A percentile compares a stretch with the other conserved stretches of the same genome.
phyloP scores from a whole-genome alignment of 1,140 invertebrate species.

The Arctopsyche grandis region DNA sequence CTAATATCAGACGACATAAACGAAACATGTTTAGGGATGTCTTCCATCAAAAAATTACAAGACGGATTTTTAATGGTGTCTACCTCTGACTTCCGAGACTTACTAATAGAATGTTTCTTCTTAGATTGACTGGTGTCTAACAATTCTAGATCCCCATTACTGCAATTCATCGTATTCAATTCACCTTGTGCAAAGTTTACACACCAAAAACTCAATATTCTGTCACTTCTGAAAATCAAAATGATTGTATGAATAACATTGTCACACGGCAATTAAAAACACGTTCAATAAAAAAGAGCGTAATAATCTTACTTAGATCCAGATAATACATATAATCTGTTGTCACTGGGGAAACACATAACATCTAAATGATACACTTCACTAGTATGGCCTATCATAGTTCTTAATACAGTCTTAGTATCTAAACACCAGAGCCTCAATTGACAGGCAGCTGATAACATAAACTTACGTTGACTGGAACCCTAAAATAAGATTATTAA shows the following conservation, averaged over 20 bases:
- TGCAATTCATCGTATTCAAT: slow-evolving; percentile 57
- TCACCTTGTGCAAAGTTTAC: slow-evolving; percentile 58
- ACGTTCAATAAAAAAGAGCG: no score
- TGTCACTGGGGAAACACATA: slow-evolving; percentile 36
- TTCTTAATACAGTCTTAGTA: slow-evolving; percentile 35
- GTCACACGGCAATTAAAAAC: no score
- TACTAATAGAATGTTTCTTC: slow-evolving; percentile 45
- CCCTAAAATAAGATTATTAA: slow-evolving; percentile 15
- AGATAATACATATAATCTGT: slow-evolving; percentile 42
- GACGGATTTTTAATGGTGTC: slow-evolving; percentile 57
- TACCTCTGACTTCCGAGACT: slow-evolving; percentile 54
- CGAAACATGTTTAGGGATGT: slow-evolving; percentile 70
- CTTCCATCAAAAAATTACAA: slow-evolving; percentile 74
- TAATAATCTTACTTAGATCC: slow-evolving; percentile 49
- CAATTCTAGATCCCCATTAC: slow-evolving; percentile 30
- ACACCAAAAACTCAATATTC: slow-evolving; percentile 64
- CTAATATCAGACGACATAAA: slow-evolving; percentile 62
- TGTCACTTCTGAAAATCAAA: slow-evolving; percentile 61
- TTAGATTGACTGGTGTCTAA: slow-evolving; percentile 55
- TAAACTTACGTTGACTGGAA: slow-evolving; percentile 14
- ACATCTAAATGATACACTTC: slow-evolving; percentile 46
- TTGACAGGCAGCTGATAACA: slow-evolving; percentile 48
- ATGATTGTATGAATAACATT: no score
- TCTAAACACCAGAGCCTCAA: slow-evolving; percentile 47
- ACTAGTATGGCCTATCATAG: slow-evolving; percentile 45